Evolutionary conservation across 2,797 vertebrate genomes (phyloP).

Genomic region (Antrozous pallidus): DNA sequence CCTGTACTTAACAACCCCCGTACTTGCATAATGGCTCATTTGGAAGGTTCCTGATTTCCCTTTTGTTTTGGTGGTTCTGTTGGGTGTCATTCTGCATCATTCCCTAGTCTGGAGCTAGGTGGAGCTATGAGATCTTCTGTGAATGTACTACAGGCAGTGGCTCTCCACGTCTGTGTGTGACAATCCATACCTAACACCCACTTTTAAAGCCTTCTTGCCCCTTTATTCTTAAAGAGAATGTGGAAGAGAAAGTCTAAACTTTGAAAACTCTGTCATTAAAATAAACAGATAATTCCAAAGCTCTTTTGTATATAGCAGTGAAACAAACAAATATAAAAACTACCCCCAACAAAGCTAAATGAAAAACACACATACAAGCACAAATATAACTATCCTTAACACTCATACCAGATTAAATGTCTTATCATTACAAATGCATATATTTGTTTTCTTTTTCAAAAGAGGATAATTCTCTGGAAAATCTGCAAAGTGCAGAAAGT

Average conservation of each 20-base stretch:
- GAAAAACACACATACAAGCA: not conserved
- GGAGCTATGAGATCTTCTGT: constrained; percentile 85
- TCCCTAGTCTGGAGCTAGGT: constrained; percentile 81
- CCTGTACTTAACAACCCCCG: constrained; percentile 10
- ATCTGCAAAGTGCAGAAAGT: not conserved
- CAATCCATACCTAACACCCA: not conserved
- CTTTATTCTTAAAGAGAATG: constrained; percentile 4
- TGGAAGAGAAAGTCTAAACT: not conserved
- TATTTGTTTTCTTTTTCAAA: not conserved
- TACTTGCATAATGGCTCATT: constrained; percentile 22
- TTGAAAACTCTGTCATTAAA: constrained; percentile 25
- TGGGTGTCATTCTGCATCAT: not conserved
- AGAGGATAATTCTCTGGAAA: not conserved
- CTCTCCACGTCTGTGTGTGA: not conserved
- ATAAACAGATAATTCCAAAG: constrained; percentile 10
- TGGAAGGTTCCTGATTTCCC: constrained; percentile 48
- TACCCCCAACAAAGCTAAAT: not conserved
- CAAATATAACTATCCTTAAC: not conserved
- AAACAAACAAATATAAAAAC: constrained; percentile 17
- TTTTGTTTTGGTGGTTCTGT: not conserved
- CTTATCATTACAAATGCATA: not conserved
- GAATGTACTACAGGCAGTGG: constrained; percentile 48
- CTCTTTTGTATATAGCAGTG: constrained; percentile 46
- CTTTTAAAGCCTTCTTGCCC: not conserved
- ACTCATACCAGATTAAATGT: not conserved